Evolutionary conservation across 2,888 invertebrate species (phyloP), one percentile per base, ranked within the genome.

Genomic region (Galerucella calmariensis): DNA sequence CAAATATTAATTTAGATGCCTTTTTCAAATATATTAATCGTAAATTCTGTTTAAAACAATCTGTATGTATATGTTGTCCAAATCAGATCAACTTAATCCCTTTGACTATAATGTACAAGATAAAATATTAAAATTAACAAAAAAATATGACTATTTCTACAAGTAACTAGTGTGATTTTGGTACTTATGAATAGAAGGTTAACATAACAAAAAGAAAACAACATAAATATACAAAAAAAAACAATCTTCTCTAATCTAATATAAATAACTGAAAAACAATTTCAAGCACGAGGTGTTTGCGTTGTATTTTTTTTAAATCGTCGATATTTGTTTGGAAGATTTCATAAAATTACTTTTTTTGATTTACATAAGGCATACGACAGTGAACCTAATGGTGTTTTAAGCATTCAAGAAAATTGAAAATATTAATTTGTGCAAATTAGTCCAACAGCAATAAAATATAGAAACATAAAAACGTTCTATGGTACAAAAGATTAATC

Each of bases 171-270:
- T 69, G 77, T 73, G 75, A 80, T 81, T 56, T 79, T 80, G 79
- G 81, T 79, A 75, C 78, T 77, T 78, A 81, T 81, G 79, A 81
- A 79, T 81, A 81, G 79, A 80, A 74, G 73, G 77, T 76, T 79
- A 80, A 81, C 78, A 79, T 80, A 81, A 80, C 79, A 80, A 81
- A 79, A 81, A 80, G 76, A 77, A 78, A 80, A 81, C 78, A 79
- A 82, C 72, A 77, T 62, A 77, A 77, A 76, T 74, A 72, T 76
- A 79, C 75, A 81, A 79, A 80, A 81, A 78, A 72, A 80, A 81
- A 62, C 27, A 35, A 69, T 24, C 8, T 35, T 41, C 44, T 58
- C 24, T 58, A 66, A 16, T 27, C 59, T 72, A 72, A 14, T 44
- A 71, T 71, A 71, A 71, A 71, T 72, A 72, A 66, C 59, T 72